Evolutionary conservation across 2,888 invertebrate species (phyloP), one percentile per base, ranked within the genome.

Genomic region (Dasypolia templi): DNA sequence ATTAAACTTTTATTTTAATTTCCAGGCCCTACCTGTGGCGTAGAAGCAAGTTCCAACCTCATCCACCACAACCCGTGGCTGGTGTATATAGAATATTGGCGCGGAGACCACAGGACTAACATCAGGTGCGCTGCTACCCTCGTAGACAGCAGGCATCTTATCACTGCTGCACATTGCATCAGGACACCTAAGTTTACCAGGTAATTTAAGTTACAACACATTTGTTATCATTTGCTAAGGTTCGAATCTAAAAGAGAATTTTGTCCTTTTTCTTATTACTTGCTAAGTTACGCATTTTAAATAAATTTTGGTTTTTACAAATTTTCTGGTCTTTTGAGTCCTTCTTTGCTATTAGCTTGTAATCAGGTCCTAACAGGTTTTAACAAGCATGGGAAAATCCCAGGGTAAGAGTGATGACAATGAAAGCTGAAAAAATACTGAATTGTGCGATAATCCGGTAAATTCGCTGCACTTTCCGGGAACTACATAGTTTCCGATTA

Each of bases 151-250:
- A 62, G 87, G 2, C 89, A 91, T 61, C 70, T 91, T 0, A 74
- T 92, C 55, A 92, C 92, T 0, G 91, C 92, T 3, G 92, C 91
- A 0, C 92, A 92, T 71, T 92, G 92, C 71, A 85, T 92, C 32
- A 86, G 66, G 12, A 81, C 75, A 17, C 87, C 81, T 0, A 87
- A 84, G n/a, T 78, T 73, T 51, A 86, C 77, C 26, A 78, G 79
- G 88, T 88, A 75, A n/a, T 73, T 3, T n/a, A n/a, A 12, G 29
- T 44, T 26, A 42, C 6, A 11, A 19, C 0, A 22, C 12, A 17
- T 49, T 17, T 26, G 22, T 51, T 29, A 32, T 17, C 6, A 12
- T 1, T 72, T 32, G 26, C 35, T 35, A 35, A 17, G 26, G 11
- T 29, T 22, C 26, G 0, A 71, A 44, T n/a, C 2, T 32, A 1